A percentile compares a stretch with the other conserved stretches of the same genome.
Evolutionary conservation across 2,113 vertebrate species (phyloP).

Genomic region (Athene cunicularia): DNA sequence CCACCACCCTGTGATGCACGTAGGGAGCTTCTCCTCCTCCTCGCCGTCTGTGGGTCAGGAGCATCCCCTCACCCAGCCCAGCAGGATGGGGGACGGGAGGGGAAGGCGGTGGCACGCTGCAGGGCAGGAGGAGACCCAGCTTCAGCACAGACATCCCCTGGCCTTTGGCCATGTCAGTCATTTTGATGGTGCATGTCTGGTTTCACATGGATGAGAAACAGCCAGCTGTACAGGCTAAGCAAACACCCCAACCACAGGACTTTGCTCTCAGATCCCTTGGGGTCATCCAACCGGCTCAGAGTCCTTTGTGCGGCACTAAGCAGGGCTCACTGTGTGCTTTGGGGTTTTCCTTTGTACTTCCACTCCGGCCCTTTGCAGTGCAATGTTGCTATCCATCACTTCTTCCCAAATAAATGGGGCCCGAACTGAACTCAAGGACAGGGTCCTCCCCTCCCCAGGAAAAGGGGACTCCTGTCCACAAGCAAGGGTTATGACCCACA

Average conservation of each 20-base stretch:
- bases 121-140: background rate
- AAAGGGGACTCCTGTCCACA: background rate
- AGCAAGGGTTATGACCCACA: background rate
- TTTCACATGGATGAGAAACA: background rate
- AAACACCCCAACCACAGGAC: background rate
- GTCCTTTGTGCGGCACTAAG: constrained; percentile 15
- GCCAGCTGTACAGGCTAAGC: background rate
- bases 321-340: background rate
- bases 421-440: background rate
- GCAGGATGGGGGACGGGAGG: background rate
- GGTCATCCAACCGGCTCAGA: background rate
- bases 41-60: background rate
- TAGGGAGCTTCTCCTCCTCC: background rate
- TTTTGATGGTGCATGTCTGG: background rate
- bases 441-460: background rate
- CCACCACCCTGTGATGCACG: background rate
- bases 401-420: background rate
- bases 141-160: background rate
- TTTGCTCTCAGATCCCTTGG: background rate
- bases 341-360: background rate
- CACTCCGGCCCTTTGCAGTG: background rate
- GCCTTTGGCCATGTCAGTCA: background rate
- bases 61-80: rapidly evolving
- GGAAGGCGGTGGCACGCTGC: background rate
- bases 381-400: background rate